Evolutionary conservation across 2,797 vertebrate genomes (phyloP).

Genomic region (Smutsia temminckii): DNA sequence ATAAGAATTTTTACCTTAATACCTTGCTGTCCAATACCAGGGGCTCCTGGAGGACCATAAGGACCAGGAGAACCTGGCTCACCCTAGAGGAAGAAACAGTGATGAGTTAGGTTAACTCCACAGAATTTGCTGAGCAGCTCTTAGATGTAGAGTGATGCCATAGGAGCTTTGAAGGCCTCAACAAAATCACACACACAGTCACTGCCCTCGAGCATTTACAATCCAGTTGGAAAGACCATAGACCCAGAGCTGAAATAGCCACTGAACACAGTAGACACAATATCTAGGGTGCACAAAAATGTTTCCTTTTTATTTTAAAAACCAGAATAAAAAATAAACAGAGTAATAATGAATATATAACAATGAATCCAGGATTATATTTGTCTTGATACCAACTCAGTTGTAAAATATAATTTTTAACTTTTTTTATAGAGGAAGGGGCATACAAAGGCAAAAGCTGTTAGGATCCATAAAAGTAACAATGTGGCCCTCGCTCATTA

Average conservation of each 20-base stretch:
- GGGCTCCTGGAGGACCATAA: conserved; percentile 80
- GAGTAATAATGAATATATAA: not conserved
- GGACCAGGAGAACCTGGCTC: conserved; percentile 83
- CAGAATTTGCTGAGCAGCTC: not conserved
- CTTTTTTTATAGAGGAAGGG: not conserved
- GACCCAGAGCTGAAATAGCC: not conserved
- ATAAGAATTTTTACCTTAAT: conserved; percentile 81
- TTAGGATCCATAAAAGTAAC: not conserved
- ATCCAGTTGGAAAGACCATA: not conserved
- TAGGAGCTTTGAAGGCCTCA: not conserved
- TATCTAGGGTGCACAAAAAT: not conserved
- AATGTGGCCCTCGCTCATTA: not conserved
- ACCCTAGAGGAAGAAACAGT: conserved; percentile 75
- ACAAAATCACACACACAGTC: not conserved
- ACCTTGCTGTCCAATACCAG: conserved; percentile 83
- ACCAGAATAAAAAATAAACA: not conserved
- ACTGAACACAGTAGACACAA: not conserved
- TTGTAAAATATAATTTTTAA: not conserved
- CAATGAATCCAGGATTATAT: not conserved
- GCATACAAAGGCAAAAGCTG: not conserved
- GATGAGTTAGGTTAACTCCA: not conserved
- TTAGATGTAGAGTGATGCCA: not conserved
- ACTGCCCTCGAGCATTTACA: not conserved
- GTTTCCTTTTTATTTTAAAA: not conserved
- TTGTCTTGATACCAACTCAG: not conserved